These are phyloP conservation scores for Panthera leo DNA, from an alignment of 2,113 vertebrate species.

Conservation along the genomic window DNA sequence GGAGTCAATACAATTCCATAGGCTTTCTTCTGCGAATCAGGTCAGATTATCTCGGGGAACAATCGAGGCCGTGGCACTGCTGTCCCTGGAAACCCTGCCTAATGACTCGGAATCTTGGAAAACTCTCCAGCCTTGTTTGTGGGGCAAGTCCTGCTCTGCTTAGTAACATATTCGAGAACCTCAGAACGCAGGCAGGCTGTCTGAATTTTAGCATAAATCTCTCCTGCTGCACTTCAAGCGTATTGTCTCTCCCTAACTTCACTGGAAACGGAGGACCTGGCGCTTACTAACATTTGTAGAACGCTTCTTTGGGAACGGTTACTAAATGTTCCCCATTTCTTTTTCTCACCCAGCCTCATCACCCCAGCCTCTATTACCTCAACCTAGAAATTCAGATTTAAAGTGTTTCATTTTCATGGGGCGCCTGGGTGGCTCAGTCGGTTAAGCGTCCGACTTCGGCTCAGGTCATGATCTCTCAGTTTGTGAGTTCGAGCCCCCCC, in stretches of 20 bases:
- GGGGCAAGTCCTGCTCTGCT: slow-evolving; percentile 2
- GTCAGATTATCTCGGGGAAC: not conserved
- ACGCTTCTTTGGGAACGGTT: not conserved
- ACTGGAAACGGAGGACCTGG: not conserved
- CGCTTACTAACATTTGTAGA: not conserved
- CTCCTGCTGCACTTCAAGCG: not conserved
- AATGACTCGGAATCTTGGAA: slow-evolving; percentile 26
- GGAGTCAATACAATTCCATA: not conserved
- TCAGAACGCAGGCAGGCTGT: slow-evolving; percentile 1
- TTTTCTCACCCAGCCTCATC: not conserved
- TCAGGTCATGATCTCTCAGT: too few species aligned
- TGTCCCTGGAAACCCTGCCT: slow-evolving; percentile 36
- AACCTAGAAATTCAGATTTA: not conserved
- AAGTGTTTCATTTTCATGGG: not conserved
- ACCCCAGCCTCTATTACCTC: not conserved
- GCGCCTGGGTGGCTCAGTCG: too few species aligned
- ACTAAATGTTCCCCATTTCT: not conserved
- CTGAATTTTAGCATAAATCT: slow-evolving; percentile 26
- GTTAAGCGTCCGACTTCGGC: too few species aligned
- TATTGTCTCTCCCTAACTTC: not conserved
- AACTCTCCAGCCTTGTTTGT: slow-evolving; percentile 16
- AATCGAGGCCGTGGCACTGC: not conserved
- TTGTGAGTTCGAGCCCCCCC: too few species aligned
- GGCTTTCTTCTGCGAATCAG: not conserved
- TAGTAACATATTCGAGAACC: not conserved